Evolutionary conservation across 2,797 vertebrate species (phyloP).

Genomic region (Peromyscus nudipes): DNA sequence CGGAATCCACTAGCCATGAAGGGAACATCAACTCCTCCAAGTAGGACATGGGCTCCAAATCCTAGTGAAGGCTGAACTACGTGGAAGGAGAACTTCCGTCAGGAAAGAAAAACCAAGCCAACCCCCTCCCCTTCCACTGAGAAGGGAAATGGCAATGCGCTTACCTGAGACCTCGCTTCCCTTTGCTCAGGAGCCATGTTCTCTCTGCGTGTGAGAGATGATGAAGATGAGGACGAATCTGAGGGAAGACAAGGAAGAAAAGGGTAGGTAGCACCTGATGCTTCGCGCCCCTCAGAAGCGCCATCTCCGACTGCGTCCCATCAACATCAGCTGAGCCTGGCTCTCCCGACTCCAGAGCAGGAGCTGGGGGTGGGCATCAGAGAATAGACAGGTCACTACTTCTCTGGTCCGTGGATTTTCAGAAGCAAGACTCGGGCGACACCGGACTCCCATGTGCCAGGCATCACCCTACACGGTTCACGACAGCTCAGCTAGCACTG

Average conservation of each 20-base stretch:
- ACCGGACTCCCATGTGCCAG: background rate
- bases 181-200: conserved; percentile 61
- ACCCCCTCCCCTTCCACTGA: background rate
- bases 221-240: background rate
- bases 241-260: background rate
- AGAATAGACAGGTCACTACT: background rate
- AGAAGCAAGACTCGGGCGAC: background rate
- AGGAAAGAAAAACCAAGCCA: background rate
- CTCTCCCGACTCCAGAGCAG: background rate
- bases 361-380: background rate
- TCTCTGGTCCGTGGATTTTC: background rate
- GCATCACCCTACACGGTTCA: background rate
- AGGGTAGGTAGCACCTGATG: background rate
- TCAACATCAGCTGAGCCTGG: background rate
- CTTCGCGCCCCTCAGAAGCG: background rate
- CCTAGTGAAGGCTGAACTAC: background rate
- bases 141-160: background rate
- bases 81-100: background rate
- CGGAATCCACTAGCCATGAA: background rate
- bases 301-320: background rate
- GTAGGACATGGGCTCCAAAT: background rate
- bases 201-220: background rate
- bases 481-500: background rate
- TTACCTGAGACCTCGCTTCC: conserved; percentile 54
- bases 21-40: background rate